Evolutionary conservation across 2,888 invertebrate species (phyloP).

Genomic region (Eupelmus urozonus): DNA sequence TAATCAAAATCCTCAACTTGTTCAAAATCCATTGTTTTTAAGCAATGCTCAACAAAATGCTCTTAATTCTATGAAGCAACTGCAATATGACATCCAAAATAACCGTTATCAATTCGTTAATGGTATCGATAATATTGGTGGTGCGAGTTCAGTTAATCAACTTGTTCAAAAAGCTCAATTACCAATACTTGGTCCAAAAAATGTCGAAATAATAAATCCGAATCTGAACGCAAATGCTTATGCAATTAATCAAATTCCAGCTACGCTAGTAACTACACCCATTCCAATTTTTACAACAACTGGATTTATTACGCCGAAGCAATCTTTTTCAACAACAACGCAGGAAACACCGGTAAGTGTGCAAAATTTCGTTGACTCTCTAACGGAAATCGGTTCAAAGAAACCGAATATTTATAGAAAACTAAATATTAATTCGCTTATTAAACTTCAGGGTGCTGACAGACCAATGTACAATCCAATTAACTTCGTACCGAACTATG

Average conservation of each 20-base stretch:
- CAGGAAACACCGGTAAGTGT: conserved; percentile 64
- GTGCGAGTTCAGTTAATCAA: conserved; percentile 63
- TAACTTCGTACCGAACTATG: conserved; percentile 73
- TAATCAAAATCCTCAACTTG: conserved; percentile 64
- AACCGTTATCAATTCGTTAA: conserved; percentile 63
- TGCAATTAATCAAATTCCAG: conserved; percentile 67
- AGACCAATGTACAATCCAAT: conserved; percentile 72
- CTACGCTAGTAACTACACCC: conserved; percentile 72
- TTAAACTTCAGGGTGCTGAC: conserved; percentile 60
- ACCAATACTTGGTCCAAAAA: conserved; percentile 70
- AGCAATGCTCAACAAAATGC: conserved; percentile 64
- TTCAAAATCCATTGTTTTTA: conserved; percentile 57
- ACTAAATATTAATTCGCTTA: conserved; percentile 57
- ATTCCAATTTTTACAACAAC: conserved; percentile 72
- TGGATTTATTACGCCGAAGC: conserved; percentile 67
- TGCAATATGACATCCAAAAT: conserved; percentile 67
- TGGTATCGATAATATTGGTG: conserved; percentile 66
- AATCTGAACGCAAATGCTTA: conserved; percentile 69
- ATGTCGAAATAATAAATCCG: conserved; percentile 74
- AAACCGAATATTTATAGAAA: conserved; percentile 52
- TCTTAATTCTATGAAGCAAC: conserved; percentile 67
- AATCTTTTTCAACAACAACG: conserved; percentile 61
- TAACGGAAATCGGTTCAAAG: conserved; percentile 69
- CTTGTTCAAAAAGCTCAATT: conserved; percentile 67
- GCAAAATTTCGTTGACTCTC: conserved; percentile 67